A percentile compares a stretch with the other conserved stretches of the same genome.
Evolutionary conservation across 2,888 invertebrate species (phyloP).

Genomic region (Lepidocyrtinus sp.): DNA sequence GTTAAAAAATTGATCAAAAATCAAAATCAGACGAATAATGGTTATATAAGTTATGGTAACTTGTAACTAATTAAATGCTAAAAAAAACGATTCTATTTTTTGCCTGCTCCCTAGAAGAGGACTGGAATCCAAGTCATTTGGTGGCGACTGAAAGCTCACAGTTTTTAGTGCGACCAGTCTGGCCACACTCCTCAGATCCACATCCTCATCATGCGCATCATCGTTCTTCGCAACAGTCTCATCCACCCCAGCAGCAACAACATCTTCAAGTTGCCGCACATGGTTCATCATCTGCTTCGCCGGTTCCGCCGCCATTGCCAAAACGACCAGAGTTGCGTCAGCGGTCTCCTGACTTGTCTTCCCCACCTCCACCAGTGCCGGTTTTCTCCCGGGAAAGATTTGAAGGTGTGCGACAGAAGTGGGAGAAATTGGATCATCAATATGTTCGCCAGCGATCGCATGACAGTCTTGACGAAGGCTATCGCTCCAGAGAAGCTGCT

Average conservation of each 20-base stretch:
- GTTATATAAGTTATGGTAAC: no score
- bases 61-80: no score
- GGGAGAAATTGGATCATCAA: slow-evolving; percentile 70
- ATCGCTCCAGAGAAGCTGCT: slow-evolving; percentile 69
- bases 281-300: slow-evolving; percentile 54
- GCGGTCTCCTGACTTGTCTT: slow-evolving; percentile 69
- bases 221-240: slow-evolving; percentile 71
- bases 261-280: slow-evolving; percentile 52
- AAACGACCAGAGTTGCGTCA: slow-evolving; percentile 69
- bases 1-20: no score
- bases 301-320: slow-evolving; percentile 72
- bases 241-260: slow-evolving; percentile 73
- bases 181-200: slow-evolving; percentile 58
- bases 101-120: slow-evolving; percentile 84
- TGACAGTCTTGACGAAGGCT: slow-evolving; percentile 69
- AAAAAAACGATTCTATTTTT: no score
- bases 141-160: slow-evolving; percentile 73
- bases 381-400: slow-evolving; percentile 67
- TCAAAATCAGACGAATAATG: no score
- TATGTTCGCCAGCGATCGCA: slow-evolving; percentile 68
- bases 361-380: slow-evolving; percentile 72
- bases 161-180: slow-evolving; percentile 75
- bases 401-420: slow-evolving; percentile 69
- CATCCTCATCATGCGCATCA: slow-evolving; percentile 73
- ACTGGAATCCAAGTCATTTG: slow-evolving; percentile 76